These are phyloP conservation scores for Carcharodon carcharias DNA, from an alignment of 2,797 vertebrate genomes.

Conservation along the genomic window DNA sequence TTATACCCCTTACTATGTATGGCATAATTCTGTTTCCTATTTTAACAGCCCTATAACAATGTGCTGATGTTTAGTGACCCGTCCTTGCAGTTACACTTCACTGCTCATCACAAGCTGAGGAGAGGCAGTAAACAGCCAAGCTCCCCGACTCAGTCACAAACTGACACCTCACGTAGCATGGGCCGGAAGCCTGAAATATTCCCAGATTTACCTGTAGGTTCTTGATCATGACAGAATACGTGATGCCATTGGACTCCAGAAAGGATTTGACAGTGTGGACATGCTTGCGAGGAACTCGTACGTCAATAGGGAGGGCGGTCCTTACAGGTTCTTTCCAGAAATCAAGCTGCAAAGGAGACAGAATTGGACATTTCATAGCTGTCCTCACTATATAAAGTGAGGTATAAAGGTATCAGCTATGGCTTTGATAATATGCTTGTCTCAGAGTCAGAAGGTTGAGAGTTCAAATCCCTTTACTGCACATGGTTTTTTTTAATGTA, in stretches of 20 bases:
- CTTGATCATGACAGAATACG: slow-evolving; percentile 56
- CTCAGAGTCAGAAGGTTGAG: neutral
- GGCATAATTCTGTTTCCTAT: neutral
- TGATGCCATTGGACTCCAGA: slow-evolving; percentile 47
- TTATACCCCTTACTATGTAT: neutral
- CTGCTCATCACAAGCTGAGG: no score
- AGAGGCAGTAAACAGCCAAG: no score
- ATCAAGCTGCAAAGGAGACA: slow-evolving; percentile 49
- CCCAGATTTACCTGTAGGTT: slow-evolving; percentile 55
- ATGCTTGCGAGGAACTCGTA: slow-evolving; percentile 50
- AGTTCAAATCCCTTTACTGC: neutral
- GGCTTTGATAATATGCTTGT: neutral
- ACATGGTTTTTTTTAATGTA: no score
- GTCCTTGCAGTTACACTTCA: neutral
- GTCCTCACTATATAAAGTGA: neutral
- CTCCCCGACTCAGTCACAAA: neutral
- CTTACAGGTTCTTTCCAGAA: slow-evolving; percentile 53
- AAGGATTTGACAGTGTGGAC: slow-evolving; percentile 51
- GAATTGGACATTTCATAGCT: neutral
- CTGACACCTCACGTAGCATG: neutral
- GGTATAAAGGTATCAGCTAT: neutral
- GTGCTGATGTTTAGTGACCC: neutral
- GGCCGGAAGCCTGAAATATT: neutral
- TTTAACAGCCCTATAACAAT: neutral
- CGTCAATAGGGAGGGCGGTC: slow-evolving; percentile 46